A percentile compares a stretch with the other conserved stretches of the same genome.
These are phyloP conservation scores for Smutsia gigantea DNA, from an alignment of 2,797 vertebrate genomes.

Conservation along the genomic window DNA sequence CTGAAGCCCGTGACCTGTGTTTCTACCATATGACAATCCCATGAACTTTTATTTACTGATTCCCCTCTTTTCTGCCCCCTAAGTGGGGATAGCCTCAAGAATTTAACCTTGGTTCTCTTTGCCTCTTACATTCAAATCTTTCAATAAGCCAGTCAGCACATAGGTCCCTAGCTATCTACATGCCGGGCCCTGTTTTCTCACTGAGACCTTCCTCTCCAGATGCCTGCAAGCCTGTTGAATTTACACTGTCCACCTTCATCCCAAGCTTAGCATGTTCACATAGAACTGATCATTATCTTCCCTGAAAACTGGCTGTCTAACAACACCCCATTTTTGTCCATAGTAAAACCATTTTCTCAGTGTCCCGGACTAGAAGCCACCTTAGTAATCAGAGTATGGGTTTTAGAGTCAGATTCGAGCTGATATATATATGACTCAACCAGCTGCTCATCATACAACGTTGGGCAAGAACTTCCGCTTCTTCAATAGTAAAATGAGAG, in stretches of 20 bases:
- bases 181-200: not conserved
- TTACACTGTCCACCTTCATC: not conserved
- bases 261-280: not conserved
- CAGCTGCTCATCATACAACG: not conserved
- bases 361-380: not conserved
- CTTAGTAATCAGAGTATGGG: not conserved
- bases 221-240: not conserved
- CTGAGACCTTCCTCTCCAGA: not conserved
- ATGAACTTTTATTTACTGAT: not conserved
- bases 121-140: not conserved
- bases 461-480: not conserved
- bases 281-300: not conserved
- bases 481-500: not conserved
- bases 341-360: not conserved
- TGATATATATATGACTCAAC: not conserved
- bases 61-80: not conserved
- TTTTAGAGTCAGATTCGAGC: not conserved
- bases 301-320: not conserved
- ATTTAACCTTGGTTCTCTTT: not conserved
- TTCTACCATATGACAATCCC: not conserved
- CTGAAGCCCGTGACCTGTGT: not conserved
- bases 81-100: not conserved
- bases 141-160: not conserved
- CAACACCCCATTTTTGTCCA: not conserved
- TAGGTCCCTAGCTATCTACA: too few relatives aligned